phyloP scores from a whole-genome alignment of 2,113 vertebrate genomes.

The Vireo altiloquus region DNA sequence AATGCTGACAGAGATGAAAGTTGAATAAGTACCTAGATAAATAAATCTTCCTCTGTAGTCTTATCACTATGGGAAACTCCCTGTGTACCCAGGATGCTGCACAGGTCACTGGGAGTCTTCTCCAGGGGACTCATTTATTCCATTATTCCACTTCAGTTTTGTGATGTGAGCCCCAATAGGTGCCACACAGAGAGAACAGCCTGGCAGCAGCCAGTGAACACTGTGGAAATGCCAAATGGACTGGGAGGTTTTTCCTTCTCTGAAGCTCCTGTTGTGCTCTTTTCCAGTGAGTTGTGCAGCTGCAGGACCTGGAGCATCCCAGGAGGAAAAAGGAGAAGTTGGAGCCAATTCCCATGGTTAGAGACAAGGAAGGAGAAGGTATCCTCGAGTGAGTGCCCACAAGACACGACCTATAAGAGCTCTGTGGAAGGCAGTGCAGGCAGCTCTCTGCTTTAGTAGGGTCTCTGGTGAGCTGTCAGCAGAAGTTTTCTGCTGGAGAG shows the following conservation, averaged over 20 bases:
- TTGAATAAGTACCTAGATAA: neutral
- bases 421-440: neutral
- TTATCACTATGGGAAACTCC: neutral
- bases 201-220: neutral
- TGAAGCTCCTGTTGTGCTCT: neutral
- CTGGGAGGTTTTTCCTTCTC: neutral
- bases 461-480: neutral
- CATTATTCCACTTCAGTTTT: neutral
- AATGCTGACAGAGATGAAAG: neutral
- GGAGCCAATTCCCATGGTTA: neutral
- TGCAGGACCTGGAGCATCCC: neutral
- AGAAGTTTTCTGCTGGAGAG: neutral
- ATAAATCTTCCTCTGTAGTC: neutral
- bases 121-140: neutral
- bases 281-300: neutral
- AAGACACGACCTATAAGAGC: neutral
- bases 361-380: neutral
- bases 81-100: neutral
- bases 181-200: neutral
- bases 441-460: neutral
- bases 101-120: neutral
- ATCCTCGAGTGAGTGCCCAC: rapidly evolving
- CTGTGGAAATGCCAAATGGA: neutral
- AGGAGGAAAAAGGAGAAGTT: neutral
- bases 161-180: rapidly evolving